Evolutionary conservation across 2,888 invertebrate species (phyloP).

Genomic region (Acanthosepion pharaonis): DNA sequence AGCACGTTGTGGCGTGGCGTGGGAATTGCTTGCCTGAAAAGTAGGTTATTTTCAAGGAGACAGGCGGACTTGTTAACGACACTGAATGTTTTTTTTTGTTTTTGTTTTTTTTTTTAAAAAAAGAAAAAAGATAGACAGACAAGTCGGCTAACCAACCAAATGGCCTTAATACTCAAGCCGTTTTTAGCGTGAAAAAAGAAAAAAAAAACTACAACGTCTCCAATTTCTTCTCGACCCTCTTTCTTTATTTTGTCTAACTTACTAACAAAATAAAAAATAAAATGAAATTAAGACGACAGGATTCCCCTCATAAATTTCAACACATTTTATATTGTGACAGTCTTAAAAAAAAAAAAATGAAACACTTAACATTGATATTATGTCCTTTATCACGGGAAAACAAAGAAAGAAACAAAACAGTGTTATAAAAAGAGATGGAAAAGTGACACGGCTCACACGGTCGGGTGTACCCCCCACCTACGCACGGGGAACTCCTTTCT

Average conservation of each 20-base stretch:
- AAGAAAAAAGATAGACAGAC: not conserved
- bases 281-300: not conserved
- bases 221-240: not conserved
- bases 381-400: too few relatives aligned
- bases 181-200: not conserved
- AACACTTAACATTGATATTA: too few relatives aligned
- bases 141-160: slow-evolving; percentile 22
- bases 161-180: not conserved
- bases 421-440: not conserved
- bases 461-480: not conserved
- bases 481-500: slow-evolving; percentile 24
- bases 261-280: too few relatives aligned
- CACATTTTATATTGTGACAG: not conserved
- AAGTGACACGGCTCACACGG: not conserved
- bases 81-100: not conserved
- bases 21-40: slow-evolving; percentile 33
- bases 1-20: slow-evolving; percentile 33
- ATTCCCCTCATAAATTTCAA: not conserved
- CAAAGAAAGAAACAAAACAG: too few relatives aligned
- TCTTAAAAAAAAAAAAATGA: too few relatives aligned
- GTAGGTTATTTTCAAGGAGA: slow-evolving; percentile 8
- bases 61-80: not conserved
- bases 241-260: not conserved
- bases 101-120: not conserved
- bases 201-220: too few relatives aligned